Evolutionary conservation across 2,113 vertebrate species (phyloP).

Genomic region (Lates calcarifer): DNA sequence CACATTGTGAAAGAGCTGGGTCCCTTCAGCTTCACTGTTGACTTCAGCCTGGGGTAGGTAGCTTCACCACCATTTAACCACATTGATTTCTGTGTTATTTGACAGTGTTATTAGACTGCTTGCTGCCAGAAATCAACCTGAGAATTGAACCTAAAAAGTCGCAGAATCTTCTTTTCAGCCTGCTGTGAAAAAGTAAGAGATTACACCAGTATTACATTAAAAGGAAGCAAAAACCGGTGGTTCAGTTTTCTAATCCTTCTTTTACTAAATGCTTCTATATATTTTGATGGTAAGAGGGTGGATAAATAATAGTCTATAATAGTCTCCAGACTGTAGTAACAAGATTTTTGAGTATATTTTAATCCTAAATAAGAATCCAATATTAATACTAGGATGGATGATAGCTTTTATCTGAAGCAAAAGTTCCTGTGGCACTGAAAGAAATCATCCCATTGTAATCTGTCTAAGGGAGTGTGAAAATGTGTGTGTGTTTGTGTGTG

Average conservation of each 20-base stretch:
- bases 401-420: conserved; percentile 18
- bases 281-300: conserved; percentile 20
- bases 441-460: not conserved
- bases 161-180: conserved; percentile 19
- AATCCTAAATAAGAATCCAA: conserved; percentile 36
- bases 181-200: conserved; percentile 28
- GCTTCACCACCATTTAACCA: conserved; percentile 47
- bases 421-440: conserved; percentile 4
- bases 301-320: conserved; percentile 23
- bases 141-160: conserved; percentile 25
- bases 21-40: conserved; percentile 13
- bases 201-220: conserved; percentile 20
- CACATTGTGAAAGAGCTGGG: not conserved
- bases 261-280: not conserved
- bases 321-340: not conserved
- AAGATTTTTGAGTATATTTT: conserved; percentile 23
- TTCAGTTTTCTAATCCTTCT: conserved; percentile 27
- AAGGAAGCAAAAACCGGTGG: conserved; percentile 29
- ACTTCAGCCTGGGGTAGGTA: not conserved
- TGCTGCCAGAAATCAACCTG: conserved; percentile 45
- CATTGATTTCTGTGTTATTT: conserved; percentile 59
- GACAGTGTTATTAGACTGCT: conserved; percentile 51
- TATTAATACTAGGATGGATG: conserved; percentile 2
- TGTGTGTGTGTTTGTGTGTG: not conserved
- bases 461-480: not conserved